Base-by-base conservation (phyloP, 2,888 invertebrate genomes). In the Nomada fucata region DNA sequence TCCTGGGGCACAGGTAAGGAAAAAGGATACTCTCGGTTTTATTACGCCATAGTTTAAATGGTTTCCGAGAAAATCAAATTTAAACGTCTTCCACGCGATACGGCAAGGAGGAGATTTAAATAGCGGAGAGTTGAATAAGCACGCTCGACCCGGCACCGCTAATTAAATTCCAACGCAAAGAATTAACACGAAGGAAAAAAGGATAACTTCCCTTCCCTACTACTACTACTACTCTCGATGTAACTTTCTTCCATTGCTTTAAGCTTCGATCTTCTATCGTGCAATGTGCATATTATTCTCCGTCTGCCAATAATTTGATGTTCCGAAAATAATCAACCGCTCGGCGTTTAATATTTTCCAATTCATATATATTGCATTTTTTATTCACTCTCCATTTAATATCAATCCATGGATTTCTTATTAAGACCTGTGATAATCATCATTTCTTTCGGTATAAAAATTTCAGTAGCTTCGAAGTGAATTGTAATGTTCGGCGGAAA, bases 81-180 rank as follows among this genome's bases (percentile, higher is more conserved):
- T 73, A 65, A 73, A 65, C 65, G 73, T 73, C 73, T 65, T 73
- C 65, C 65, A 47, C 73, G 65, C 57, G 73, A 73, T 73, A 57
- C 73, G 44, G 47, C 73, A 47, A 47, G 47, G 29, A 64, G 64
- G 73, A 73, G 73, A 73, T 73, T 73, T 73, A 73, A 73, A 73
- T 73, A 65, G 73, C 47, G 73, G 57, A 20, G 70, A 73, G 73
- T 73, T 65, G 73, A 73, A 73, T 73, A 73, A 73, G 73, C 73
- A 73, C 65, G 65, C 65, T 36, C 57, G 57, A 23, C 65, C 57
- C 73, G 65, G 57, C 60, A 23, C 65, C 65, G 65, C 65, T 73
- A 73, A 73, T 73, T 73, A 73, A 73, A 73, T 73, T 73, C 65
- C 73, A 65, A 73, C 73, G 65, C 65, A 57, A 73, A 36, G 65